Base-by-base conservation (phyloP, 2,888 invertebrate species). In the Macrosoma leucophasiata region DNA sequence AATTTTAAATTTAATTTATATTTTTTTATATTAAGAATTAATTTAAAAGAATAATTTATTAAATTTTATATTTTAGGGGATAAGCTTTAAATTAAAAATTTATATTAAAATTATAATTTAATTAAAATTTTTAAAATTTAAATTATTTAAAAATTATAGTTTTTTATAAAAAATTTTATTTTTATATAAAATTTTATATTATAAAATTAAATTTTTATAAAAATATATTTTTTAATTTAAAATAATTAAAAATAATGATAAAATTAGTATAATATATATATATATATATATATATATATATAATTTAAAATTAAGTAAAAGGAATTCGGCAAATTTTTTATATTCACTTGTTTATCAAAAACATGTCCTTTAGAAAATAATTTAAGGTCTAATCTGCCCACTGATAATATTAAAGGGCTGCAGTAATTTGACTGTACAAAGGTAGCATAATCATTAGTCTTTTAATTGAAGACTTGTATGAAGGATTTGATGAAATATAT, bases 381-480 rank as follows among this genome's bases (percentile, higher is more conserved):
- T 52, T 46, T 48, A 50, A 52, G 41, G 50, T 52, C 42, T 78
- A 71, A 81, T 87, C 90, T 91, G 91, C 90, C 88, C 90, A 87
- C 86, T 91, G 91, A 89, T 61, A 36, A 35, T 43, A 70, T 89
- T 91, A 76, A 91, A 91, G 88, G 88, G 91, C 90, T 88, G 91
- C 90, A 87, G 89, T 90, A 91, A 44, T 35, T 41, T 48, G 43
- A 48, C 46, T 48, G 48, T 48, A 46, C 48, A 46, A 46, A 46
- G 43, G 42, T 46, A 46, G 48, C 48, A 44, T 48, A 91, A 91
- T 73, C 64, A 74, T 51, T 91, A 88, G 90, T 89, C 87, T 90
- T 86, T 91, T 92, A 90, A 92, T 90, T 91, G 84, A 69, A 86
- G 88, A 86, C 91, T 91, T 69, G 90, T 78, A 92, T 92, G 90